phyloP scores from a whole-genome alignment of 2,797 vertebrate species.

The Sarcoramphus papa region DNA sequence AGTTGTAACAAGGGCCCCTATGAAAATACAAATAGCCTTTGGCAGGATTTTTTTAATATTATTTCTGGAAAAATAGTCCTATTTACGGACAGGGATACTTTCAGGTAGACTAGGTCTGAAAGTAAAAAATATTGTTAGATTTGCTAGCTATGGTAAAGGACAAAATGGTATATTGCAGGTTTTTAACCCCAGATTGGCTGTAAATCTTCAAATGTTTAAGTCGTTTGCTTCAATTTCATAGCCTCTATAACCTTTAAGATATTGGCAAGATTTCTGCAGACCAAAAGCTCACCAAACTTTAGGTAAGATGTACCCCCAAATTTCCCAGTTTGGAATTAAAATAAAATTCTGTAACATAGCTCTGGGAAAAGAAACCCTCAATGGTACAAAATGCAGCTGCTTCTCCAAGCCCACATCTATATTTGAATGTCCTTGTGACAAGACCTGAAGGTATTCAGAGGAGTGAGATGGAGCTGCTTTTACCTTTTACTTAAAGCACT shows the following conservation, averaged over 20 bases:
- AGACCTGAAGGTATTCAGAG: not conserved
- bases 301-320: not conserved
- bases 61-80: not conserved
- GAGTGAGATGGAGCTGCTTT: not conserved
- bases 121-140: conserved; percentile 15
- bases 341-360: not conserved
- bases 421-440: not conserved
- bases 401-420: not conserved
- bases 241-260: conserved; percentile 5
- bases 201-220: conserved; percentile 58
- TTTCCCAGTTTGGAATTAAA: not conserved
- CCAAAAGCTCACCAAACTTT: not conserved
- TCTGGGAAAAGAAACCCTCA: not conserved
- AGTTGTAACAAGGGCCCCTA: not conserved
- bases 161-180: conserved; percentile 1
- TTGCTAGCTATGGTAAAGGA: not conserved
- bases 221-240: conserved; percentile 49
- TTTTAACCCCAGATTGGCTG: conserved; percentile 33
- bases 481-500: not conserved
- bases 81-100: not conserved
- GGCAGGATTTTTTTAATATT: not conserved
- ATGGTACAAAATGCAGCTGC: not conserved
- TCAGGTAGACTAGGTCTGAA: not conserved
- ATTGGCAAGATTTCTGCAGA: conserved; percentile 14
- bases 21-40: not conserved